Base-by-base conservation (phyloP, 1,140 invertebrate species). In the Drosophila rhopaloa region DNA sequence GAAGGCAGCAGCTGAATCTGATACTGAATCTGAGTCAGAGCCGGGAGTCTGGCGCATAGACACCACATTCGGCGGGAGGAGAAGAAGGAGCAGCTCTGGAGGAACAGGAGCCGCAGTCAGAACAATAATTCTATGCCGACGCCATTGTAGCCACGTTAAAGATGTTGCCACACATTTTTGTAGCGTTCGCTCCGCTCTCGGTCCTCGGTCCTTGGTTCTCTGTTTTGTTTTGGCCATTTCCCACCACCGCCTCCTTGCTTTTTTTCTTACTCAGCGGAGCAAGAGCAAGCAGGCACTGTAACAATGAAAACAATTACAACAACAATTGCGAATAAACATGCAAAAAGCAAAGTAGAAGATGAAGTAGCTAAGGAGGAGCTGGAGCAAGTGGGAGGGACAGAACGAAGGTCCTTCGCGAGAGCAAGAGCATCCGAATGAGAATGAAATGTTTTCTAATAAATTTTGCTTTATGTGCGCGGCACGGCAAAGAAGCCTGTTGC, bases 321-420 rank as follows among this genome's bases (percentile, higher is more conserved):
- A 89, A 89, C 84, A 89, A 89, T 90, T 84, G 84, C 84, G 85
- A 89, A 89, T 90, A 89, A 89, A 89, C 84, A 89, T 89, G 84
- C 85, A 84, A 89, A 88, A 88, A 89, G 84, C 85, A 90, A 83
- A 88, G 83, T 82, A 86, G 72, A 88, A 86, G 83, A 86, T 86
- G 83, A 86, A 88, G 83, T 86, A 88, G 82, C 79, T 61, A n/a
- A 54, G 53, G 24, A 48, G 50, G 37, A 32, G 44, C 43, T 10
- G 13, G 48, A 14, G 32, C 9, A 0, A 16, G 14, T n/a, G 60
- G 41, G 27, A 40, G 38, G 47, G n/a, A 13, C 38, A 58, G 48
- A 24, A 48, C 35, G 51, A 44, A 62, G 50, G 37, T 37, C 51
- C 48, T 61, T 41, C 55, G 46, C 43, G 37, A 76, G 54, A 65